These are phyloP conservation scores for Ophraella communa DNA, from an alignment of 2,888 invertebrate species.

Conservation along the genomic window DNA sequence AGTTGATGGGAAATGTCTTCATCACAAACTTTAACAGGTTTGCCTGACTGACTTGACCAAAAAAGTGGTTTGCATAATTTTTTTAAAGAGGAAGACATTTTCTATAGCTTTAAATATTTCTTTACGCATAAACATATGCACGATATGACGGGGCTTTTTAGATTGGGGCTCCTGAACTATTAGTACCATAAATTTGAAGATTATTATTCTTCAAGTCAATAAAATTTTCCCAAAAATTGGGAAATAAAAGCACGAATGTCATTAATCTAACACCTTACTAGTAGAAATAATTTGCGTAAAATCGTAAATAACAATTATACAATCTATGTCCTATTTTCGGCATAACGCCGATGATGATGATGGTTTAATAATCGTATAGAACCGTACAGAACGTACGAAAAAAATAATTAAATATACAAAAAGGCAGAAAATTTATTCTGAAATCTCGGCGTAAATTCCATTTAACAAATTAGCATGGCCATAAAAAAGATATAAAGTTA, in stretches of 20 bases:
- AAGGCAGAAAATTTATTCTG: slow-evolving; percentile 10
- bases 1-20: no score
- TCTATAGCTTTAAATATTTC: no score
- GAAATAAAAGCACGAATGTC: not conserved
- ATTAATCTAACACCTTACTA: not conserved
- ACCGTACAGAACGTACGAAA: not conserved
- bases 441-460: slow-evolving; percentile 14
- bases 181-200: no score
- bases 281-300: not conserved
- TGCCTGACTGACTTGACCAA: no score
- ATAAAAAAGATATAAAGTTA: slow-evolving; percentile 30
- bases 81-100: no score
- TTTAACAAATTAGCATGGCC: slow-evolving; percentile 31
- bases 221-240: not conserved
- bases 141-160: no score
- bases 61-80: no score
- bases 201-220: no score
- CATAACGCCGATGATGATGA: not conserved
- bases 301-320: not conserved
- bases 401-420: slow-evolving; percentile 11
- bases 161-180: no score
- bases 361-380: not conserved
- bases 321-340: not conserved
- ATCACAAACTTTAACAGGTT: no score
- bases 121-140: no score